Conservation (phyloP, 2,888 invertebrate species). For the Osmoderma eremita region DNA sequence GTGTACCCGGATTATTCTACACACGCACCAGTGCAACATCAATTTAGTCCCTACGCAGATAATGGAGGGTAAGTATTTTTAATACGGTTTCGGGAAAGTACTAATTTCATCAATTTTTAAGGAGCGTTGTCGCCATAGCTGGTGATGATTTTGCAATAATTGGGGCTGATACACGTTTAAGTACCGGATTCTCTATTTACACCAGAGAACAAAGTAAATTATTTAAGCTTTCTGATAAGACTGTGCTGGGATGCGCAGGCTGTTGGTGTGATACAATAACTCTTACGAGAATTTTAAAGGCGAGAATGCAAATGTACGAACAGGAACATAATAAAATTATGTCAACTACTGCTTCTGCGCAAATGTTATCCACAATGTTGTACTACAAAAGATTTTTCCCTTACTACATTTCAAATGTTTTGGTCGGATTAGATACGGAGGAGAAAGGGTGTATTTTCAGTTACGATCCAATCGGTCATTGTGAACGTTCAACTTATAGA, state of each 20-base stretch:
- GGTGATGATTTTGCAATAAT: slow-evolving; percentile 95
- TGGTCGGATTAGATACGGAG: slow-evolving; percentile 92
- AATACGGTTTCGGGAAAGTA: neutral
- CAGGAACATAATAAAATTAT: slow-evolving; percentile 94
- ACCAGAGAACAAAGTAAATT: slow-evolving; percentile 90
- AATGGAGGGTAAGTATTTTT: slow-evolving; percentile 75
- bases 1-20: slow-evolving; percentile 58
- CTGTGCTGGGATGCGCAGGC: slow-evolving; percentile 93
- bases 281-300: slow-evolving; percentile 82
- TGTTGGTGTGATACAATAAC: slow-evolving; percentile 98
- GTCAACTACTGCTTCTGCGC: slow-evolving; percentile 92
- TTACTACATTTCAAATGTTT: slow-evolving; percentile 93
- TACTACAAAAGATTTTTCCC: slow-evolving; percentile 99
- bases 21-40: slow-evolving; percentile 60
- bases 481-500: slow-evolving; percentile 83
- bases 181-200: slow-evolving; percentile 90
- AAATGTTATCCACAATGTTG: slow-evolving; percentile 94
- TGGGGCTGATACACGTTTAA: slow-evolving; percentile 94
- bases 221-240: slow-evolving; percentile 81
- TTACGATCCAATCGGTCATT: slow-evolving; percentile 98
- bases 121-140: slow-evolving; percentile 94
- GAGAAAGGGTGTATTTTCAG: slow-evolving; percentile 95
- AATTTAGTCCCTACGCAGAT: slow-evolving; percentile 77
- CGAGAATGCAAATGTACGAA: slow-evolving; percentile 93
- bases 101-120: slow-evolving; percentile 61